Base-by-base conservation (phyloP, 2,797 vertebrate species). In the Salmo trutta region DNA sequence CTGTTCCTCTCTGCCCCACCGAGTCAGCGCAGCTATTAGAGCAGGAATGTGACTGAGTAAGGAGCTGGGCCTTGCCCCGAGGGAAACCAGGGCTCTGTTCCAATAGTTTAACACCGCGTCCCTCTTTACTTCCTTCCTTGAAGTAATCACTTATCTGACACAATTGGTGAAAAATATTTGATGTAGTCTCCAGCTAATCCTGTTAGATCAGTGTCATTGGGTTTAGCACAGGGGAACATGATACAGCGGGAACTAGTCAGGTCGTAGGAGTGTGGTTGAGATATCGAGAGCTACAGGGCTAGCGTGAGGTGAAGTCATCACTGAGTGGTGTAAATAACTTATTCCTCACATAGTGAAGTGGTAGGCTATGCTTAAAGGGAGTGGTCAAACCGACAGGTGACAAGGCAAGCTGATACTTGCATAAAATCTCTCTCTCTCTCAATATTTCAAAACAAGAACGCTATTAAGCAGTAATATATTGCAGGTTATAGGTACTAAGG, bases 1-100 rank as follows among this genome's bases (percentile, higher is more conserved):
- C 21, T 31, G 71, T 75, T 79, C 77, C 19, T 71, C n/a, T 41
- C 73, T 16, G 62, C 80, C 83, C 65, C 4, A 1, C 82, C 78
- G 10, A 92, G 87, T 92, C 81, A 75, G 84, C 31, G 19, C 80
- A 87, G 83, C 74, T 33, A 54, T 88, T 83, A 80, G 77, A 31
- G 64, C 70, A 91, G 85, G 90, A 93, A 93, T 91, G 91, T 83
- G 84, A 75, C 71, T 16, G 76, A 74, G 75, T 67, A 73, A 80
- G 84, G 76, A 87, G 82, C 67, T 81, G 77, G 75, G 52, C 62
- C 56, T 78, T 69, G 73, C 87, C 87, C 83, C 21, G 19, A 79
- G 90, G 90, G 76, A 80, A 76, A 66, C 82, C 33, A 80, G 64
- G 82, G 82, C 71, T 80, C 65, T 27, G 68, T 41, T 73, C 27